phyloP scores from a whole-genome alignment of 2,797 vertebrate species.

The Poecilia gillii region DNA sequence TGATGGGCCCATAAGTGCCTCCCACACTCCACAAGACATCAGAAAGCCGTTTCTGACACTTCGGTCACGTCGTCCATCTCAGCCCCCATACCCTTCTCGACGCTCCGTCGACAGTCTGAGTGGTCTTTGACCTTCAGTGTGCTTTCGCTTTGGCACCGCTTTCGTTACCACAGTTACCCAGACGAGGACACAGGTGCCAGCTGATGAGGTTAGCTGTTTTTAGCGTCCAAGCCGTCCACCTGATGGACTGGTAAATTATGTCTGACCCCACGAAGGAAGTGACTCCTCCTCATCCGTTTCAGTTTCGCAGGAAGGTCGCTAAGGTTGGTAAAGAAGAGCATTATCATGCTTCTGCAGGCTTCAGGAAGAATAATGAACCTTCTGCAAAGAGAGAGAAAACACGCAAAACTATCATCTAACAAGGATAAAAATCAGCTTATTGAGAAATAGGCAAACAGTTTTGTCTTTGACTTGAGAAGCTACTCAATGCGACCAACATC shows the following conservation, averaged over 20 bases:
- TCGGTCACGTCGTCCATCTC: constrained; percentile 37
- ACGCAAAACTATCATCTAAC: background rate
- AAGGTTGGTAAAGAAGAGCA: constrained; percentile 20
- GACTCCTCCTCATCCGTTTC: constrained; percentile 6
- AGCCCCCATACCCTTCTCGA: constrained; percentile 30
- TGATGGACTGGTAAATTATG: constrained; percentile 14
- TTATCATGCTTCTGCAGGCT: background rate
- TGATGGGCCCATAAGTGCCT: constrained; percentile 56
- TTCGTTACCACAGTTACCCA: constrained; percentile 54
- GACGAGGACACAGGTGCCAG: constrained; percentile 41
- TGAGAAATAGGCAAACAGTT: background rate
- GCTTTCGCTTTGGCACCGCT: constrained; percentile 40
- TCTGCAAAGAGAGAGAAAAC: background rate
- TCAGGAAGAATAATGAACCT: constrained; percentile 6
- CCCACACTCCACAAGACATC: constrained; percentile 49
- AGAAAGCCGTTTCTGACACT: constrained; percentile 48
- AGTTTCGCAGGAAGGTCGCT: constrained; percentile 16
- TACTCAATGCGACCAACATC: background rate
- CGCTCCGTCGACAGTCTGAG: constrained; percentile 32
- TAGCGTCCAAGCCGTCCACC: constrained; percentile 1
- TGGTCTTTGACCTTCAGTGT: constrained; percentile 62
- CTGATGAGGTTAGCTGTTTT: constrained; percentile 45
- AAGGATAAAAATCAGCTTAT: background rate
- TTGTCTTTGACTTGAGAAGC: background rate
- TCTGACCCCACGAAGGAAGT: constrained; percentile 14